phyloP scores from a whole-genome alignment of 2,113 vertebrate species.

The Varanus komodoensis region DNA sequence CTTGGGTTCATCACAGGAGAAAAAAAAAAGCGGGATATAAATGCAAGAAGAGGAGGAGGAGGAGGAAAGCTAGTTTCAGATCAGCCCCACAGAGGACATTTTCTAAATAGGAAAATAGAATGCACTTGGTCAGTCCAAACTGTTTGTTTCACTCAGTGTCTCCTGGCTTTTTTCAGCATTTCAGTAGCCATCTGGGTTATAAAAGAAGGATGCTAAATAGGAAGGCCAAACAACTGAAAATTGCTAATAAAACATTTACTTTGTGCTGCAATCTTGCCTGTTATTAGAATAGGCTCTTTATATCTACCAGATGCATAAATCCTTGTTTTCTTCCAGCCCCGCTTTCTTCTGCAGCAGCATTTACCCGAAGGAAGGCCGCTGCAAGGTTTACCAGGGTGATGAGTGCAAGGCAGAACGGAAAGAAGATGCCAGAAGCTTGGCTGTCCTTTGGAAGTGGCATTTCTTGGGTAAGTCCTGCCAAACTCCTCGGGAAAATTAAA shows the following conservation, averaged over 20 bases:
- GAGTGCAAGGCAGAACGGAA: constrained; percentile 64
- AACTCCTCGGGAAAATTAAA: constrained; percentile 52
- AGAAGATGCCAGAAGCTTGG: constrained; percentile 50
- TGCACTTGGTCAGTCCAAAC: not conserved
- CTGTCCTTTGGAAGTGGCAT: constrained; percentile 56
- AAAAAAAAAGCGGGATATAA: too few relatives aligned
- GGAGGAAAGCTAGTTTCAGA: not conserved
- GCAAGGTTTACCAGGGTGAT: constrained; percentile 44
- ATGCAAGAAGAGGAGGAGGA: too few relatives aligned
- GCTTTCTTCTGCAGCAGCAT: constrained; percentile 35
- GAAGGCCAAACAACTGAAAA: constrained; percentile 54
- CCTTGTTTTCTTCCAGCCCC: constrained; percentile 61
- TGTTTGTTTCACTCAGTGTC: constrained; percentile 8
- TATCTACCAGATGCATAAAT: constrained; percentile 50
- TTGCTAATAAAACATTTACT: constrained; percentile 49
- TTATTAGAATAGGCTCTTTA: constrained; percentile 30
- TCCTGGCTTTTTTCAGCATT: constrained; percentile 26
- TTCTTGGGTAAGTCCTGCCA: constrained; percentile 72
- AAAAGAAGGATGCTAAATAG: constrained; percentile 49
- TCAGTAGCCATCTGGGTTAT: constrained; percentile 24
- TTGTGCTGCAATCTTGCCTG: constrained; percentile 36
- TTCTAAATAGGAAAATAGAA: not conserved
- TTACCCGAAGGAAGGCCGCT: constrained; percentile 60
- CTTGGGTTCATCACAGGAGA: too few relatives aligned
- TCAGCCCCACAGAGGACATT: not conserved